A percentile compares a stretch with the other conserved stretches of the same genome.
Evolutionary conservation across 2,888 invertebrate species (phyloP).

Genomic region (Archips xylosteana): DNA sequence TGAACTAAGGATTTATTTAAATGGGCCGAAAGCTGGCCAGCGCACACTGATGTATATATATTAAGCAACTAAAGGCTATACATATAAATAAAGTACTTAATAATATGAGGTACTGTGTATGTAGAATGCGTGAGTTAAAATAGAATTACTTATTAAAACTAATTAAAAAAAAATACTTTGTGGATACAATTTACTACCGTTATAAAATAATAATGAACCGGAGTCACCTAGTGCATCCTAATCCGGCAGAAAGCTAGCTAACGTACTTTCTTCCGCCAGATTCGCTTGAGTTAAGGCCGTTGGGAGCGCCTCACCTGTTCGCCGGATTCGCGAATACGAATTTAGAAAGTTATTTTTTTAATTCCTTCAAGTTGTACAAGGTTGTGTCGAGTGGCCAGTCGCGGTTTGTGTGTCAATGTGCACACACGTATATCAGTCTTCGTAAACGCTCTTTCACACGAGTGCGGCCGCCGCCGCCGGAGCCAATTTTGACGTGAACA

Average conservation of each 20-base stretch:
- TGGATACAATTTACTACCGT: background rate
- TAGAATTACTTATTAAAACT: too few relatives aligned
- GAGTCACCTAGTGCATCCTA: background rate
- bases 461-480: conserved; percentile 46
- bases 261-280: conserved; percentile 35
- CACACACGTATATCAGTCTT: conserved; percentile 57
- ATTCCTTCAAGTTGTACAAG: conserved; percentile 69
- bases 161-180: too few relatives aligned
- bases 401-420: conserved; percentile 67
- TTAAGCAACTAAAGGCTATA: too few relatives aligned
- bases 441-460: conserved; percentile 33
- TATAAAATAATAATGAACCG: too few relatives aligned
- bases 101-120: too few relatives aligned
- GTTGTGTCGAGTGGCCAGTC: conserved; percentile 68
- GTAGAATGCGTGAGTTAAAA: too few relatives aligned
- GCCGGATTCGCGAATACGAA: conserved; percentile 70
- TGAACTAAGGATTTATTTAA: too few relatives aligned
- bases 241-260: background rate
- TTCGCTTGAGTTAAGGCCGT: conserved; percentile 34
- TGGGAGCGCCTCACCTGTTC: conserved; percentile 53
- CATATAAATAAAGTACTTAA: too few relatives aligned
- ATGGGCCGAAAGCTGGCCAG: too few relatives aligned
- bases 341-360: conserved; percentile 82
- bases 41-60: too few relatives aligned
- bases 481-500: conserved; percentile 44